phyloP scores from a whole-genome alignment of 2,888 invertebrate genomes.

The Clanis bilineata region DNA sequence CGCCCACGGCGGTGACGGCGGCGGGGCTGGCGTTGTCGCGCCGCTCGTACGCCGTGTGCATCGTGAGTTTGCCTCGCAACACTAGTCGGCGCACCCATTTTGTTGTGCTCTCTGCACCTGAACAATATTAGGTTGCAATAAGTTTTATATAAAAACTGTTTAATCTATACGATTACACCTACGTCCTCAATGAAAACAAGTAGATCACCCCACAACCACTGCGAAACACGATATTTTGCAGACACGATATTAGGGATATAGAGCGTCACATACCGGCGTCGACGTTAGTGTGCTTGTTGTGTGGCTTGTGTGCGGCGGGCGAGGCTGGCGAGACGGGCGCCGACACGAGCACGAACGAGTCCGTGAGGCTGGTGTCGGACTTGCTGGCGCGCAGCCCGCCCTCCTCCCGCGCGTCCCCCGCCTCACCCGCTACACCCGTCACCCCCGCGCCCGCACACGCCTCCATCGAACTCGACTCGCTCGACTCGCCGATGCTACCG shows the following conservation, averaged over 20 bases:
- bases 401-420: conserved; percentile 49
- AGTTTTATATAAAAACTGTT: too few species aligned
- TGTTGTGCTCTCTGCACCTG: conserved; percentile 41
- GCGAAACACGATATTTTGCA: not conserved
- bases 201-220: too few species aligned
- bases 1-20: conserved; percentile 95
- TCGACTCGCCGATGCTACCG: conserved; percentile 79
- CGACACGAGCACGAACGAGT: conserved; percentile 92
- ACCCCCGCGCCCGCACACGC: conserved; percentile 32
- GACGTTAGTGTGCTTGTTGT: conserved; percentile 30
- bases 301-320: conserved; percentile 30
- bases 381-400: conserved; percentile 90
- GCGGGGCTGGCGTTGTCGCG: conserved; percentile 99
- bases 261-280: conserved; percentile 50
- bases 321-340: conserved; percentile 65
- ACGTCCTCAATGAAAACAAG: too few species aligned
- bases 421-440: conserved; percentile 26
- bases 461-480: conserved; percentile 63
- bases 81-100: conserved; percentile 95
- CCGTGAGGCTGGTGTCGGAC: conserved; percentile 94
- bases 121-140: too few species aligned
- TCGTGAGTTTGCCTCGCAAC: conserved; percentile 96
- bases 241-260: not conserved
- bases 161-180: too few species aligned
- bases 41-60: conserved; percentile 98